These are phyloP conservation scores for Mimachlamys varia DNA, from an alignment of 2,888 invertebrate species.

Conservation along the genomic window DNA sequence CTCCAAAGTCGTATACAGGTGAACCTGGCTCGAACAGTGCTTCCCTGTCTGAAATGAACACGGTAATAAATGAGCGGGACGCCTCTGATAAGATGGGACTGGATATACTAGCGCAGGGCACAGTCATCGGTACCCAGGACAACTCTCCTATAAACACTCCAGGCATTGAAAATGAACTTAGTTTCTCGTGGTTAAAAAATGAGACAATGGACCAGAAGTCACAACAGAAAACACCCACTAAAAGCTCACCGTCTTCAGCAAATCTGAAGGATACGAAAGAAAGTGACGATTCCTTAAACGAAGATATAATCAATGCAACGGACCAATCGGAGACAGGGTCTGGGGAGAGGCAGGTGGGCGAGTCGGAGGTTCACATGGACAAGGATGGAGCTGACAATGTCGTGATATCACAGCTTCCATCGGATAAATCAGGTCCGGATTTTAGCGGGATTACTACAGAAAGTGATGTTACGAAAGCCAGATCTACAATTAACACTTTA, in stretches of 20 bases:
- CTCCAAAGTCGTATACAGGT: background rate
- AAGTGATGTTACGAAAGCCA: background rate
- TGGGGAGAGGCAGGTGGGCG: background rate
- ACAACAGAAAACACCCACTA: background rate
- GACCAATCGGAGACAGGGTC: background rate
- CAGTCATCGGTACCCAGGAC: background rate
- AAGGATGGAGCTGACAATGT: background rate
- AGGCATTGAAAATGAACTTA: background rate
- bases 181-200: background rate
- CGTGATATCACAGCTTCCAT: background rate
- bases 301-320: too few relatives aligned
- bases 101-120: background rate
- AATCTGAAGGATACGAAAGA: background rate
- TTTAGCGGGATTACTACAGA: background rate
- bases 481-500: too few relatives aligned
- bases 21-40: background rate
- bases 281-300: background rate
- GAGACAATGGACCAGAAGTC: background rate
- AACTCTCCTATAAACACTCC: background rate
- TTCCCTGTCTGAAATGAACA: background rate
- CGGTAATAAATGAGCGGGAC: background rate
- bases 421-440: background rate
- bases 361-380: background rate
- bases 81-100: background rate
- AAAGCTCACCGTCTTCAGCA: background rate